These are phyloP conservation scores for Cossypha dichroa DNA, from an alignment of 2,797 vertebrate genomes.

Conservation along the genomic window DNA sequence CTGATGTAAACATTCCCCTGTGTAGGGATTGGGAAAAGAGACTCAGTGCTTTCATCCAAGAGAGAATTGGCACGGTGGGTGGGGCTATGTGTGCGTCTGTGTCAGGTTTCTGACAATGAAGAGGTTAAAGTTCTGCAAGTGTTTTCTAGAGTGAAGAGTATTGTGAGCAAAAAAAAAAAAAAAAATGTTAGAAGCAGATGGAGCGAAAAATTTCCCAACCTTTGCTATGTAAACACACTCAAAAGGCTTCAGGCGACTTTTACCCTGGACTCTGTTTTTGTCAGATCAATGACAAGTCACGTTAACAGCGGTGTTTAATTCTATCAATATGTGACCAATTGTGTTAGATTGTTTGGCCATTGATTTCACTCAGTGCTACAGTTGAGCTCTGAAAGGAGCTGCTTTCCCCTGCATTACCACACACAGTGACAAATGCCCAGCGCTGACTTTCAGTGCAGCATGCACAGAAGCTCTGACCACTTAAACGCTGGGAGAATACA, in stretches of 20 bases:
- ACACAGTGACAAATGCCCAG: conserved; percentile 69
- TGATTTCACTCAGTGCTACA: conserved; percentile 90
- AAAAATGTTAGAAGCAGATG: conserved; percentile 41
- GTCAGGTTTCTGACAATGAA: not conserved
- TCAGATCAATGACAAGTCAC: conserved; percentile 86
- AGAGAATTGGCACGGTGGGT: not conserved
- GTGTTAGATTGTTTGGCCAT: conserved; percentile 90
- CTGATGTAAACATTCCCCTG: accelerated
- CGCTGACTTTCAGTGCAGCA: not conserved
- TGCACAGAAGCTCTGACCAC: not conserved
- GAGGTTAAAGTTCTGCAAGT: conserved; percentile 6
- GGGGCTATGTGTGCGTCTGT: not conserved
- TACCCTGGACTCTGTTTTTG: conserved; percentile 72
- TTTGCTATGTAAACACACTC: conserved; percentile 59
- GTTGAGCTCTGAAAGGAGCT: conserved; percentile 79
- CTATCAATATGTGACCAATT: conserved; percentile 92
- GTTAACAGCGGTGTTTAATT: conserved; percentile 92
- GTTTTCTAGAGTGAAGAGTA: not conserved
- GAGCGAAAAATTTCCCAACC: conserved; percentile 62
- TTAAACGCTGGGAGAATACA: conserved; percentile 3
- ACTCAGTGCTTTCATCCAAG: not conserved
- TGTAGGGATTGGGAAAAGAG: accelerated
- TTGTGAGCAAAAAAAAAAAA: not conserved
- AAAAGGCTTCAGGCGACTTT: conserved; percentile 74
- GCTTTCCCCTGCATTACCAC: conserved; percentile 67